A percentile compares a stretch with the other conserved stretches of the same genome.
phyloP scores from a whole-genome alignment of 1,140 invertebrate species.

The Drosophila micromelanica region DNA sequence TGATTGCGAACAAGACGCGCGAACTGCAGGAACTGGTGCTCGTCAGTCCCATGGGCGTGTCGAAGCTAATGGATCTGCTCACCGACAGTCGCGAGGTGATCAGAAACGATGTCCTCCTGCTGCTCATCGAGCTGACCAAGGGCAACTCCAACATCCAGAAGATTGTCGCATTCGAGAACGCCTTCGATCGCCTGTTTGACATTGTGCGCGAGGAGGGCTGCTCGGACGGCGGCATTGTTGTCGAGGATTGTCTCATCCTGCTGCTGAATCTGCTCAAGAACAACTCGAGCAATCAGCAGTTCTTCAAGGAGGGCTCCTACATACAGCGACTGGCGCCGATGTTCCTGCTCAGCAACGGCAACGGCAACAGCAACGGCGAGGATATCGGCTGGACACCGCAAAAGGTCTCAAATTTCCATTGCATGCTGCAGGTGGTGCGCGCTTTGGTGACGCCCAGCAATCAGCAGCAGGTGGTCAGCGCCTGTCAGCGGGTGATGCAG shows the following conservation, averaged over 20 bases:
- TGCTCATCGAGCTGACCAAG: slow-evolving; percentile 97
- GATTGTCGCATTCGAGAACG: slow-evolving; percentile 99
- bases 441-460: slow-evolving; percentile 95
- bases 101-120: slow-evolving; percentile 96
- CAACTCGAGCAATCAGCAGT: slow-evolving; percentile 99
- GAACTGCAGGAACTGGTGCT: slow-evolving; percentile 98
- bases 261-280: slow-evolving; percentile 97
- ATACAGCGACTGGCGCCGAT: slow-evolving; percentile 95
- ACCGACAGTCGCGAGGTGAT: slow-evolving; percentile 97
- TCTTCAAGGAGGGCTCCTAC: slow-evolving; percentile 98
- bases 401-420: slow-evolving; percentile 97
- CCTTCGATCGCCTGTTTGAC: slow-evolving; percentile 97
- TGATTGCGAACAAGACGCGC: slow-evolving; percentile 93
- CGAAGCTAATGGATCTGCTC: slow-evolving; percentile 98
- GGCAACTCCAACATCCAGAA: slow-evolving; percentile 99
- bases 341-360: slow-evolving; percentile 89
- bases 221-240: slow-evolving; percentile 98
- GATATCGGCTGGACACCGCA: slow-evolving; percentile 95
- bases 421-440: slow-evolving; percentile 95
- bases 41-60: slow-evolving; percentile 98
- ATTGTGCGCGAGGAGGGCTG: slow-evolving; percentile 97
- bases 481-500: slow-evolving; percentile 95
- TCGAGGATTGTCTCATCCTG: slow-evolving; percentile 98
- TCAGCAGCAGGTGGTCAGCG: slow-evolving; percentile 89
- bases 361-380: slow-evolving; percentile 86